Evolutionary conservation across 2,888 invertebrate genomes (phyloP).

Genomic region (Callyntrura sp.): DNA sequence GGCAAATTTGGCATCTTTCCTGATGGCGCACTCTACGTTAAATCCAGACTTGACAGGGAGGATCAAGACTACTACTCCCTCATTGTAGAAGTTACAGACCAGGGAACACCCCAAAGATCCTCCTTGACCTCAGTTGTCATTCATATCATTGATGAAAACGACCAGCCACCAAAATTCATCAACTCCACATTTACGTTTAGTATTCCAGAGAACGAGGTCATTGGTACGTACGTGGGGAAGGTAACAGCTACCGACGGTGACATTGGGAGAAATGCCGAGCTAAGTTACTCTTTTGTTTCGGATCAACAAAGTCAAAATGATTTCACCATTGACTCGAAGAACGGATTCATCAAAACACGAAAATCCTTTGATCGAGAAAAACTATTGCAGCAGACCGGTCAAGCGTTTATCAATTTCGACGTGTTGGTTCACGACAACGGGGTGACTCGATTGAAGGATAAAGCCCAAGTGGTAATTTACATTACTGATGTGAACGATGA

Average conservation of each 20-base stretch:
- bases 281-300: conserved; percentile 92
- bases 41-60: conserved; percentile 94
- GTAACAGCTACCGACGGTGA: conserved; percentile 95
- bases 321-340: conserved; percentile 95
- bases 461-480: conserved; percentile 94
- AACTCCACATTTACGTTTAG: conserved; percentile 96
- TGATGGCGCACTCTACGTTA: conserved; percentile 96
- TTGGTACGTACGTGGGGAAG: conserved; percentile 96
- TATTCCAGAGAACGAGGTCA: conserved; percentile 94
- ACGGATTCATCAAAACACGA: conserved; percentile 95
- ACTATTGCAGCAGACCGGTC: conserved; percentile 91
- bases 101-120: conserved; percentile 91
- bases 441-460: conserved; percentile 90
- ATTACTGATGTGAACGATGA: conserved; percentile 97
- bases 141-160: conserved; percentile 98
- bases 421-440: conserved; percentile 96
- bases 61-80: conserved; percentile 96
- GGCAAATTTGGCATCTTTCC: conserved; percentile 98
- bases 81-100: conserved; percentile 93
- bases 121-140: conserved; percentile 96
- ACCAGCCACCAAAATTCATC: conserved; percentile 96
- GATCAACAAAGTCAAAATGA: conserved; percentile 89
- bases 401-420: conserved; percentile 93
- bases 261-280: conserved; percentile 95
- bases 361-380: conserved; percentile 96